Conservation (phyloP, 2,888 invertebrate species). For the Harmothoe impar region DNA sequence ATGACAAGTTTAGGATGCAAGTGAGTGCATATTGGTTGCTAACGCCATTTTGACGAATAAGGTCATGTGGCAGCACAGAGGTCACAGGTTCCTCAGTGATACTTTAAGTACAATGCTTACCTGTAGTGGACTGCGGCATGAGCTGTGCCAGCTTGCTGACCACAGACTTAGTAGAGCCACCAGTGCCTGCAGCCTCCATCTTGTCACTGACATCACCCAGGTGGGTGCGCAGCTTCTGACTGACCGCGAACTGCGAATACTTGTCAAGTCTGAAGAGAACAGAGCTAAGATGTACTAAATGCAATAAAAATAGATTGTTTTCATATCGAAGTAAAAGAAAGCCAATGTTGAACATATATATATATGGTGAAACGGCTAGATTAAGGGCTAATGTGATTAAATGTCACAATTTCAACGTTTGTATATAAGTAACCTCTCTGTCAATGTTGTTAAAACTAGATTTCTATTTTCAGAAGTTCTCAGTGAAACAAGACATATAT, state of each 20-base stretch:
- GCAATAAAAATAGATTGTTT: no score
- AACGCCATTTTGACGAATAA: no score
- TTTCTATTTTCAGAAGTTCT: no score
- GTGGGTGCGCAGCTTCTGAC: constrained; percentile 77
- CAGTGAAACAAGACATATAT: no score
- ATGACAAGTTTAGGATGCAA: no score
- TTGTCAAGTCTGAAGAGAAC: constrained; percentile 70
- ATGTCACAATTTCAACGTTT: background rate
- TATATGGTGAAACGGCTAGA: no score
- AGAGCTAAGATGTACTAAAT: background rate
- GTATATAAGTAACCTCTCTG: background rate
- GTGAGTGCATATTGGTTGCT: no score
- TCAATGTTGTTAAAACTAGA: background rate
- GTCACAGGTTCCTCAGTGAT: no score
- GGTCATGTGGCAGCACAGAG: no score
- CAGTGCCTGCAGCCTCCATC: constrained; percentile 75
- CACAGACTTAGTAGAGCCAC: constrained; percentile 73
- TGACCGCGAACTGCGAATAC: constrained; percentile 76
- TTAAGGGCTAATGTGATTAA: no score
- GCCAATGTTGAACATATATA: no score
- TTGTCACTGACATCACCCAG: constrained; percentile 79
- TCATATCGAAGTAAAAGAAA: no score
- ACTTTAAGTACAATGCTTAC: constrained; percentile 38
- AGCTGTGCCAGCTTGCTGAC: constrained; percentile 71
- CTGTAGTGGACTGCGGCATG: constrained; percentile 66